Evolutionary conservation across 2,888 invertebrate genomes (phyloP), one percentile per base, ranked within the genome.

Genomic region (Caenorhabditis imperialis): DNA sequence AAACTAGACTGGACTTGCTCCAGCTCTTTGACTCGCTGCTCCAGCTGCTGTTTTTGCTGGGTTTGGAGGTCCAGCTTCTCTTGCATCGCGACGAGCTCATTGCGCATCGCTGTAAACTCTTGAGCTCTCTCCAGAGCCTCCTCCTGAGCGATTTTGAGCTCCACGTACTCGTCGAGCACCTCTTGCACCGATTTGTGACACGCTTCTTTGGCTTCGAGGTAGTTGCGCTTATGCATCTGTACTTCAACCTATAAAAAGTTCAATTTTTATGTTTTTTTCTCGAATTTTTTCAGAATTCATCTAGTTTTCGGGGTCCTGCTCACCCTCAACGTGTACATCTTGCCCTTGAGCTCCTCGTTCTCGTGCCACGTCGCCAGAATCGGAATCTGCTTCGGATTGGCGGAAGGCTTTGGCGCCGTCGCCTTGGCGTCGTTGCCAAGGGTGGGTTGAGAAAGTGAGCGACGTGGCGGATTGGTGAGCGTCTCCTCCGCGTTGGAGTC

Each of bases 281-380:
- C n/a, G n/a, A n/a, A n/a, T n/a, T n/a, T n/a, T n/a, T n/a, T n/a
- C n/a, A n/a, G n/a, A n/a, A n/a, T n/a, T n/a, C n/a, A n/a, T n/a
- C n/a, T n/a, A n/a, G n/a, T n/a, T n/a, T n/a, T n/a, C n/a, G n/a
- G n/a, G n/a, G n/a, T n/a, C n/a, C n/a, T n/a, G n/a, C 51, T 38
- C 20, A 73, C 72, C 18, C 57, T 42, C 57, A 74, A 6, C 1
- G 18, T 67, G 30, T 67, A 67, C 16, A 74, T 45, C 18, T 61
- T 7, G 12, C 61, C 67, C 12, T 67, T 67, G 12, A 74, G 22
- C 30, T 67, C 57, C 18, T 74, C 61, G 10, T 74, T 74, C 20
- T 74, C 61, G 3, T 62, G 57, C 74, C 74, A 74, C 8, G 74
- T 74, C 35, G 61, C 48, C 3, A 74, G 55, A 16, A 74, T 74